These are phyloP conservation scores for Aelia acuminata DNA, from an alignment of 2,888 invertebrate species.

Conservation along the genomic window DNA sequence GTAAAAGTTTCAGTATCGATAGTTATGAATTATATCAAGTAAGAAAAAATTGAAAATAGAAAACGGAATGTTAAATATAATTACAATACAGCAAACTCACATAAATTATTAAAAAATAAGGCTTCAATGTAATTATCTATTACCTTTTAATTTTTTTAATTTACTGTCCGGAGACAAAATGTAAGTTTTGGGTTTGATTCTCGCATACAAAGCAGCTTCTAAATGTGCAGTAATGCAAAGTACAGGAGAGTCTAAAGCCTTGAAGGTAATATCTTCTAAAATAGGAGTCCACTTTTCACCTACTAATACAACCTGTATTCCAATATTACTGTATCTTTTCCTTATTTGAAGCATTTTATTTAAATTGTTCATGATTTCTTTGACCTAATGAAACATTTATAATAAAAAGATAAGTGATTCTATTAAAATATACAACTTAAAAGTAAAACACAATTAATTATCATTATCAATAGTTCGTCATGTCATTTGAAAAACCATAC, in stretches of 20 bases:
- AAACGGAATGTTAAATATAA: neutral
- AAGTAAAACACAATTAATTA: too few relatives aligned
- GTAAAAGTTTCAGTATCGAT: too few relatives aligned
- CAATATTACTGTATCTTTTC: slow-evolving; percentile 65
- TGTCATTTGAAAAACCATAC: too few relatives aligned
- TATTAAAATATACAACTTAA: neutral
- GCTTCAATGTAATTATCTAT: neutral
- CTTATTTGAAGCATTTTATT: slow-evolving; percentile 51
- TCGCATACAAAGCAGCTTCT: slow-evolving; percentile 83
- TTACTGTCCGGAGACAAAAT: slow-evolving; percentile 71
- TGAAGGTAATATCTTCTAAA: slow-evolving; percentile 73
- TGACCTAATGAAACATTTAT: slow-evolving; percentile 40
- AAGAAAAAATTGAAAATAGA: neutral
- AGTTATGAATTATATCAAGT: neutral
- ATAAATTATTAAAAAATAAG: neutral
- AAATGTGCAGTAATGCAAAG: slow-evolving; percentile 80
- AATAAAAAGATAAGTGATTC: too few relatives aligned
- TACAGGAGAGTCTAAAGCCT: slow-evolving; percentile 74
- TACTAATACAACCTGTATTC: slow-evolving; percentile 75
- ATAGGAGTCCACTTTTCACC: slow-evolving; percentile 77
- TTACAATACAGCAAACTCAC: neutral
- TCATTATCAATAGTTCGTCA: too few relatives aligned
- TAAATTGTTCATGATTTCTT: slow-evolving; percentile 29
- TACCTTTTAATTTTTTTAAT: slow-evolving; percentile 70
- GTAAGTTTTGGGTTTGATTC: slow-evolving; percentile 71